These are phyloP conservation scores for Aphodius sticticus DNA, from an alignment of 2,888 invertebrate genomes.

Conservation along the genomic window DNA sequence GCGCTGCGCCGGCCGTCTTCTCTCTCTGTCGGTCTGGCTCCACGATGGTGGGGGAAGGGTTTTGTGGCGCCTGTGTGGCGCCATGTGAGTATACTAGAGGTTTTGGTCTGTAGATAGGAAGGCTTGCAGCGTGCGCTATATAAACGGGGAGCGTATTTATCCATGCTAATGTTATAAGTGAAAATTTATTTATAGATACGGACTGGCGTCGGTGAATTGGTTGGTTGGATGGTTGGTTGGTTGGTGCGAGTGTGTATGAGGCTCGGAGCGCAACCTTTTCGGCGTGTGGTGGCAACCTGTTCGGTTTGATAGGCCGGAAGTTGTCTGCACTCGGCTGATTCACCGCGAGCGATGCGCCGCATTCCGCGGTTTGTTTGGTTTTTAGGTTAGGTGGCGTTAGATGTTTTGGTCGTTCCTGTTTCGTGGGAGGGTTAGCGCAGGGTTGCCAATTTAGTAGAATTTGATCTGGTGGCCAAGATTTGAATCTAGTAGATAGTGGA, in stretches of 20 bases:
- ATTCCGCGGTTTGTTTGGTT: not conserved
- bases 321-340: not conserved
- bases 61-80: conserved; percentile 20
- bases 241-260: too few species aligned
- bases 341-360: not conserved
- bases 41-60: conserved; percentile 5
- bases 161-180: conserved; percentile 25
- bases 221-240: too few species aligned
- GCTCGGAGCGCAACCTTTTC: not conserved
- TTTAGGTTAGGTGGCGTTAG: not conserved
- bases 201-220: not conserved
- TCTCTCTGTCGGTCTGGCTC: conserved; percentile 10
- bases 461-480: too few species aligned
- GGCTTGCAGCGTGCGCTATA: not conserved
- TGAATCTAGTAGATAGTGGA: too few species aligned
- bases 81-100: not conserved
- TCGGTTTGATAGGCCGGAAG: not conserved
- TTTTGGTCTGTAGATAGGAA: not conserved
- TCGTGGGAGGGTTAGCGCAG: too few species aligned
- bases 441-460: too few species aligned
- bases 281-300: conserved; percentile 22
- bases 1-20: not conserved
- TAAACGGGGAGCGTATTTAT: not conserved
- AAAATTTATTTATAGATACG: conserved; percentile 26
- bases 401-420: not conserved